Evolutionary conservation across 2,797 vertebrate genomes (phyloP), one percentile per base, ranked within the genome.

Genomic region (Siniperca scherzeri): DNA sequence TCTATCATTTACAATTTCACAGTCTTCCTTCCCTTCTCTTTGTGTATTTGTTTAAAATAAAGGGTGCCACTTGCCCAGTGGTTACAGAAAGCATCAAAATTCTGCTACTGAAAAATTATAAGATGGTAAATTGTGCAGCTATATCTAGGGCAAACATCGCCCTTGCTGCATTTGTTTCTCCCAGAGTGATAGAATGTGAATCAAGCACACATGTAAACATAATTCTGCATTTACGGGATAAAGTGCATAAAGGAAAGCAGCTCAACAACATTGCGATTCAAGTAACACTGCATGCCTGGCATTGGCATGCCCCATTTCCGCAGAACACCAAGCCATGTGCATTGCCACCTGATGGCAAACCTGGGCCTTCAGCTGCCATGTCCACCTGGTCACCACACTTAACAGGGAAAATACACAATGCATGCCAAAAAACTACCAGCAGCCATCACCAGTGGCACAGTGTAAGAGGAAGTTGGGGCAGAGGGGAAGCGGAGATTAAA

Each of bases 351-450:
- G 88, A 89, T 78, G 89, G 84, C 73, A 90, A 87, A 91, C 78
- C 62, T 74, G 86, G 61, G 74, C 76, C 67, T 80, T 92, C 94
- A 93, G 91, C 93, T 95, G 93, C 87, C 84, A 50, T 27, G 72
- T 80, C 92, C 88, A 92, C 92, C 92, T 95, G 94, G 89, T 92
- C 91, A 36, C 89, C 57, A 42, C 89, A 78, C 89, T 84, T 64
- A 85, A 73, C 65, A 74, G 56, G 73, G 80, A 74, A 82, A 81
- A 78, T 38, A 70, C 71, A 74, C 42, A 68, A 7, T 11, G 8
- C 17, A 53, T 76, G 92, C 91, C 93, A 91, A 74, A 83, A 78
- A 57, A 21, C 66, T 22, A 79, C 74, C 57, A 46, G 81, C 78
- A 80, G 79, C 50, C 53, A 80, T 77, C 79, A 84, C 78, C 71